Percentiles rank a stretch among this genome's conserved stretches.
These are phyloP conservation scores for Caenorhabditis macrosperma DNA, from an alignment of 2,888 invertebrate genomes.

Conservation along the genomic window DNA sequence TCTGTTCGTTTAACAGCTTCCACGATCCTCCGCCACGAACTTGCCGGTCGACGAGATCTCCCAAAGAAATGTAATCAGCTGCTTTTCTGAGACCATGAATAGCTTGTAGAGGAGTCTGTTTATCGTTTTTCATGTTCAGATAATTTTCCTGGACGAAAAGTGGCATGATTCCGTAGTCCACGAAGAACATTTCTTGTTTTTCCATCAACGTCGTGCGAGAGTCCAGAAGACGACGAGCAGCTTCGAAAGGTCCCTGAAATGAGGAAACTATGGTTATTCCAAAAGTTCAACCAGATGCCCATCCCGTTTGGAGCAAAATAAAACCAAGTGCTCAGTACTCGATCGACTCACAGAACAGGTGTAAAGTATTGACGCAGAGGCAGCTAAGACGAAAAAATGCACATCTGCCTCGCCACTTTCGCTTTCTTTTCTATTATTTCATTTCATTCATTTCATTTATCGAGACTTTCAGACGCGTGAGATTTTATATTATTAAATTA, in stretches of 20 bases:
- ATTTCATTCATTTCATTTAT: too few species aligned
- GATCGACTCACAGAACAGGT: background rate
- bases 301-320: background rate
- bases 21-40: slow-evolving; percentile 87
- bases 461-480: too few species aligned
- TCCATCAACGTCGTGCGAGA: slow-evolving; percentile 83
- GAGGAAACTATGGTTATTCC: too few species aligned
- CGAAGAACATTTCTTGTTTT: slow-evolving; percentile 89
- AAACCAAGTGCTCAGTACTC: background rate
- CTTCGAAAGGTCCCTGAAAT: slow-evolving; percentile 79
- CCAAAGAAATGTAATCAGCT: slow-evolving; percentile 90
- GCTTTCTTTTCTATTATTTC: background rate
- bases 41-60: slow-evolving; percentile 89
- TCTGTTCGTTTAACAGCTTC: slow-evolving; percentile 89
- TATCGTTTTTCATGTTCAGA: slow-evolving; percentile 84
- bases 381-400: background rate
- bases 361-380: slow-evolving; percentile 1
- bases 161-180: slow-evolving; percentile 95
- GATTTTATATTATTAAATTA: too few species aligned
- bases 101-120: slow-evolving; percentile 81
- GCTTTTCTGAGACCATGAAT: slow-evolving; percentile 87
- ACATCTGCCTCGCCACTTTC: background rate
- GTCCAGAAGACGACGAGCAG: slow-evolving; percentile 84
- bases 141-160: slow-evolving; percentile 99
- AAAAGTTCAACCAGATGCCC: background rate